These are phyloP conservation scores for Liopterus haemorrhoidalis DNA, from an alignment of 2,888 invertebrate species.

Conservation along the genomic window DNA sequence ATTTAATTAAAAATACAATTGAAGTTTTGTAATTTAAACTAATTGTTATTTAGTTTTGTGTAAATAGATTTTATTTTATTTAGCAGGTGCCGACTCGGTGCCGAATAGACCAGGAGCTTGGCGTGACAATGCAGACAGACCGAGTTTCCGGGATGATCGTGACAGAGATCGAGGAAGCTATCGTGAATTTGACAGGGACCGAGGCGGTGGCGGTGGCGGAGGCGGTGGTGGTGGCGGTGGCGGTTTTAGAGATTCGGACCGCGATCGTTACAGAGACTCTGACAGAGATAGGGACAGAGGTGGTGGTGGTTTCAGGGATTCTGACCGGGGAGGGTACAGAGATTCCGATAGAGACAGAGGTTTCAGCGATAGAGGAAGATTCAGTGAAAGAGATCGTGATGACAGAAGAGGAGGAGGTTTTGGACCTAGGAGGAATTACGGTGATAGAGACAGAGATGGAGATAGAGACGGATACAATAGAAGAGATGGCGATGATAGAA, in stretches of 20 bases:
- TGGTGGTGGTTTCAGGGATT: slow-evolving; percentile 30
- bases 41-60: no score
- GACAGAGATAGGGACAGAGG: slow-evolving; percentile 32
- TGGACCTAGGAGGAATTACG: slow-evolving; percentile 35
- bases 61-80: not conserved
- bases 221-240: slow-evolving; percentile 36
- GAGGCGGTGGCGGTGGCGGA: slow-evolving; percentile 33
- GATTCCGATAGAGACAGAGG: slow-evolving; percentile 37
- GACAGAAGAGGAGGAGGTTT: slow-evolving; percentile 31
- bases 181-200: slow-evolving; percentile 32
- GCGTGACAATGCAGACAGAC: slow-evolving; percentile 46
- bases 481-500: slow-evolving; percentile 33
- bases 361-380: slow-evolving; percentile 31
- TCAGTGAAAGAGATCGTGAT: slow-evolving; percentile 38
- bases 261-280: slow-evolving; percentile 28
- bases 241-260: slow-evolving; percentile 33
- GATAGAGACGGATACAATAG: slow-evolving; percentile 33
- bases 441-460: slow-evolving; percentile 35
- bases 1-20: no score
- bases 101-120: slow-evolving; percentile 47
- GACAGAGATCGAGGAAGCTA: slow-evolving; percentile 39
- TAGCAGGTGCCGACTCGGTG: slow-evolving; percentile 39
- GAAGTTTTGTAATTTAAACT: no score
- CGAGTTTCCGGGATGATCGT: slow-evolving; percentile 36
- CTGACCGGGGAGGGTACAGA: slow-evolving; percentile 32